Base-by-base conservation (phyloP, 2,797 vertebrate species). In the Diplodus puntazzo region DNA sequence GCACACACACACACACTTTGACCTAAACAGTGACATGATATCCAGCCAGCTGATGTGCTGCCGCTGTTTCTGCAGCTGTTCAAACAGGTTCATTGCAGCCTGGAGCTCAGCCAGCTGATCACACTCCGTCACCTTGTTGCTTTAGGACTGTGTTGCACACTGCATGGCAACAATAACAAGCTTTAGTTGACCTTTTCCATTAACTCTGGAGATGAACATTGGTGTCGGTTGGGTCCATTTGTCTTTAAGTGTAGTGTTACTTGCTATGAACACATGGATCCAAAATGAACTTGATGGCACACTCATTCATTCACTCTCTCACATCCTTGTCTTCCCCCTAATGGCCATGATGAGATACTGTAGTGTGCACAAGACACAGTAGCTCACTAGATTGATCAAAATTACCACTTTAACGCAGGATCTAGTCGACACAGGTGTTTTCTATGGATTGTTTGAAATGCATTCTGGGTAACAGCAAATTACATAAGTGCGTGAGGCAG, bases 31-130 rank as follows among this genome's bases (percentile, higher is more conserved):
- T 73, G 65, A 79, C 54, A 12, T 11, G 10, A 65, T 54, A 14
- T 4, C 2, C 53, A 69, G 65, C 53, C 64, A 73, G 60, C 71
- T 70, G 58, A 69, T 78, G 82, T 17, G 48, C 52, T 58, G 39
- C 39, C 1, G 3, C 69, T 75, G 72, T 75, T 74, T 75, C 48
- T 73, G 52, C 77, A 69, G 75, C 87, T 88, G 80, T 79, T 77
- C 27, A 83, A 73, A 79, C 69, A 65, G 66, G 18, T 72, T 74
- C 58, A 27, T 61, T 58, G 5, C 21, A 57, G 27, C 46, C 3
- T 65, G 30, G 43, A 77, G 66, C 66, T 58, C 57, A 25, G 34
- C 43, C 42, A 50, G 60, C 23, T 62, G 46, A 20, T 59, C 42
- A 42, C 23, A 46, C 27, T 43, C 30, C 39, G 21, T 58, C 69